A percentile compares a stretch with the other conserved stretches of the same genome.
These are phyloP conservation scores for Pristionchus fissidentatus DNA, from an alignment of 2,888 invertebrate genomes.

Conservation along the genomic window DNA sequence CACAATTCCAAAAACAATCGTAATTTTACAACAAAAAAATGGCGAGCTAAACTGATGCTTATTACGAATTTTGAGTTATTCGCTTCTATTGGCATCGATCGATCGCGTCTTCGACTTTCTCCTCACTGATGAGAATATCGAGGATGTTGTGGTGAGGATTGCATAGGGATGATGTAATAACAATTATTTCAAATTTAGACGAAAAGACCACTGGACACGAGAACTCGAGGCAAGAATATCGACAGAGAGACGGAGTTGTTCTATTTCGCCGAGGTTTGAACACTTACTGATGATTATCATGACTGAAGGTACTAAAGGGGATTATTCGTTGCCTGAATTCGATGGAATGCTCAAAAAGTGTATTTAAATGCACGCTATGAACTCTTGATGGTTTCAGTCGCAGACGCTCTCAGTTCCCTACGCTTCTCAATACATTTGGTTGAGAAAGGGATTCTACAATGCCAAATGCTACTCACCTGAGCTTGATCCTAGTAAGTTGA, in stretches of 20 bases:
- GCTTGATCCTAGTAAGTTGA: neutral
- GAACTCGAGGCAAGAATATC: neutral
- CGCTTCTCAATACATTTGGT: slow-evolving; percentile 1
- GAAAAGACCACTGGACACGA: neutral
- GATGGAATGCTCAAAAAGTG: no score
- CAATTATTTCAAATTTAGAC: neutral
- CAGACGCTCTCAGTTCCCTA: neutral
- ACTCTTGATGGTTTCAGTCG: neutral
- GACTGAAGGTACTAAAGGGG: neutral
- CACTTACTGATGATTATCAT: neutral
- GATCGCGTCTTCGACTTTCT: slow-evolving; percentile 28
- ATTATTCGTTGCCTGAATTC: no score
- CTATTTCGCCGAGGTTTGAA: slow-evolving; percentile 21
- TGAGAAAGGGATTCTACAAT: slow-evolving; percentile 38
- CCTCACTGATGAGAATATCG: slow-evolving; percentile 2
- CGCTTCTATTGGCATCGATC: neutral
- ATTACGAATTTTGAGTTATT: neutral
- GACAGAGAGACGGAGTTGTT: slow-evolving; percentile 5
- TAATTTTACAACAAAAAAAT: no score
- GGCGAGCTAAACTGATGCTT: neutral
- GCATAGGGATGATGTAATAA: neutral
- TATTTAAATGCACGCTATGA: no score
- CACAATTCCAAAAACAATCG: no score
- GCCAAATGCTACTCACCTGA: slow-evolving; percentile 8
- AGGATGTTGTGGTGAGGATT: neutral